Base-by-base conservation (phyloP, 2,113 vertebrate genomes). In the Cygnus atratus region DNA sequence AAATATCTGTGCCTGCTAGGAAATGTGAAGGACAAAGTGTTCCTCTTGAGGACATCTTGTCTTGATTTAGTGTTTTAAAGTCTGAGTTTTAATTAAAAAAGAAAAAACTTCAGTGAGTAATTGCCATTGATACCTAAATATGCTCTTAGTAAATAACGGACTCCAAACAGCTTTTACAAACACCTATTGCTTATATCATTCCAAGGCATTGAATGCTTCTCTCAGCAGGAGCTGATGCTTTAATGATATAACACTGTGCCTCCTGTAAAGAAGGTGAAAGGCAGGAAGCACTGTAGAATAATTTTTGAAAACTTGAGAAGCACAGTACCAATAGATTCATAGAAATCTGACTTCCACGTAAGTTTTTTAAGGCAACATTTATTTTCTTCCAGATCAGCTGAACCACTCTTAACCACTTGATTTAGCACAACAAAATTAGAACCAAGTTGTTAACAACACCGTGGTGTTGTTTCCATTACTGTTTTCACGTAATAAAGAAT, bases 41-140 rank as follows among this genome's bases (percentile, higher is more conserved):
- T 95, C 72, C 57, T 95, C 83, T 88, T 93, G 72, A 96, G 37
- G 95, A 81, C 1, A 13, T 18, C 39, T 94, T 84, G 39, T 77
- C 68, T 65, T 92, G 85, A 95, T 97, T 92, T 95, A 88, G 22
- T 72, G 18, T 87, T 88, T 92, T 90, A 78, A 92, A 93, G 76
- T 88, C 68, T 86, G 43, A 90, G 20, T 25, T 92, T 94, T 95
- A 96, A 97, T 96, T 95, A 96, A 87, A 88, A 81, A 35, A 85
- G 74, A 52, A 62, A 48, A 81, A 58, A 21, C 28, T 81, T 87
- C 50, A 88, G 10, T 80, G 87, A 92, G 58, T 88, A 94, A 93
- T 93, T 93, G 87, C 26, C 63, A 50, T 80, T 90, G 82, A 90
- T 86, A 84, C 13, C 37, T 81, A 94, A 96, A 91, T 95, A 95